Base-by-base conservation (phyloP, 1,140 invertebrate species). In the Alviniconcha marisindica region DNA sequence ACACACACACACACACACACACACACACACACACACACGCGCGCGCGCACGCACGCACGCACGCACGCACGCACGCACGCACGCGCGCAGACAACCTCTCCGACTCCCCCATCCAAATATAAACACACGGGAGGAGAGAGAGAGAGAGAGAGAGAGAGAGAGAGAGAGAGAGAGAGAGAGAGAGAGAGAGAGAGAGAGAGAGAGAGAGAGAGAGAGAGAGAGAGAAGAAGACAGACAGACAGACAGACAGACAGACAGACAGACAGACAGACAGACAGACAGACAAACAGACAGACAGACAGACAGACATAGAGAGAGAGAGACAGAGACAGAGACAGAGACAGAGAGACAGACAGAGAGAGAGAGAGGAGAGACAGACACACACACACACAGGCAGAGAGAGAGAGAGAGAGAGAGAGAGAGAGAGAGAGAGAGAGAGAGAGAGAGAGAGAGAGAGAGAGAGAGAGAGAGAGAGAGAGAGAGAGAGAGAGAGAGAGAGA, bases 161-260 rank as follows among this genome's bases (percentile, higher is more conserved):
- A 84, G 78, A 84, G 83, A 84, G 60, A 84, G 77, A 84, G 78
- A 84, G 71, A 82, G 78, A 84, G 83, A 82, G 78, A 82, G 80
- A 82, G 63, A 81, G 78, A 81, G 63, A 84, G 83, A 84, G 74
- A 83, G 81, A 82, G 71, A 54, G 66, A 82, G 71, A 82, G 66
- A 71, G 31, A 71, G 66, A 71, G 31, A 40, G 31, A 40, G 66
- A 12, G 10, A 14, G 31, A 33, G 10, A 66, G 10, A 66, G 63
- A 28, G n/a, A 66, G 7, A 12, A 12, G n/a, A 28, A 10, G 7
- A 66, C n/a, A 66, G 7, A 7, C 48, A 51, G 48, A 10, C 18
- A 7, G 48, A 7, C 48, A 18, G 18, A 56, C 18, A 56, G 54
- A 56, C 18, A 56, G 5, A 56, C 18, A 56, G 54, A 56, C 18